Percentiles rank a stretch among this genome's conserved stretches.
Conservation (phyloP, 2,797 vertebrate genomes). For the Chelon auratus region DNA sequence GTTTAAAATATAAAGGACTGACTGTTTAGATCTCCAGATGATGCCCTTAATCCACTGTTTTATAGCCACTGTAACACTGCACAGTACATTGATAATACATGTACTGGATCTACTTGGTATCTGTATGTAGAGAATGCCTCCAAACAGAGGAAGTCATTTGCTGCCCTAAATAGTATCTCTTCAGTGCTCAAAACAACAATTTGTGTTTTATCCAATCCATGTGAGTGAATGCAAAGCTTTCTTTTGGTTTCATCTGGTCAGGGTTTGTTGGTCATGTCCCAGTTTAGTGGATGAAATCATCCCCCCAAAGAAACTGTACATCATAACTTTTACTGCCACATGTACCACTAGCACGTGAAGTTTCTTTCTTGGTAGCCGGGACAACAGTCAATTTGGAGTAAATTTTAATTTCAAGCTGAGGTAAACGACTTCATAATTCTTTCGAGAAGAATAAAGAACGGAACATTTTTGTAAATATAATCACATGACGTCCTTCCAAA, state of each 20-base stretch:
- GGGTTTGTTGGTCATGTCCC: slow-evolving; percentile 10
- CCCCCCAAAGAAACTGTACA: neutral
- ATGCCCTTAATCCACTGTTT: neutral
- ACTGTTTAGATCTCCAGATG: neutral
- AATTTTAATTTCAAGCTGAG: slow-evolving; percentile 13
- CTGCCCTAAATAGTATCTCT: neutral
- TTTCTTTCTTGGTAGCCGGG: slow-evolving; percentile 15
- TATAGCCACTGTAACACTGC: neutral
- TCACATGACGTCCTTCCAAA: slow-evolving; percentile 48
- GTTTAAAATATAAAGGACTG: neutral
- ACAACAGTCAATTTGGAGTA: slow-evolving; percentile 8
- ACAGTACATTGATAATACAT: neutral
- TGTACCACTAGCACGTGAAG: neutral
- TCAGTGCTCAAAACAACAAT: neutral
- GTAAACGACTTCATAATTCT: slow-evolving; percentile 6
- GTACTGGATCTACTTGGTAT: neutral
- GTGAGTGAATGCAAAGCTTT: neutral
- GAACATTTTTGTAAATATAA: slow-evolving; percentile 41
- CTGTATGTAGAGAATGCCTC: neutral
- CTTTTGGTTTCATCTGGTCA: slow-evolving; percentile 7
- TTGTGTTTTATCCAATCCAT: neutral
- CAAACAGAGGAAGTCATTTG: neutral
- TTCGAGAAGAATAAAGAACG: slow-evolving; percentile 15
- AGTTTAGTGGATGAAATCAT: slow-evolving; percentile 34
- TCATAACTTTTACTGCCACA: slow-evolving; percentile 14